These are phyloP conservation scores for Notiomystis cincta DNA, from an alignment of 2,113 vertebrate genomes.

Conservation along the genomic window DNA sequence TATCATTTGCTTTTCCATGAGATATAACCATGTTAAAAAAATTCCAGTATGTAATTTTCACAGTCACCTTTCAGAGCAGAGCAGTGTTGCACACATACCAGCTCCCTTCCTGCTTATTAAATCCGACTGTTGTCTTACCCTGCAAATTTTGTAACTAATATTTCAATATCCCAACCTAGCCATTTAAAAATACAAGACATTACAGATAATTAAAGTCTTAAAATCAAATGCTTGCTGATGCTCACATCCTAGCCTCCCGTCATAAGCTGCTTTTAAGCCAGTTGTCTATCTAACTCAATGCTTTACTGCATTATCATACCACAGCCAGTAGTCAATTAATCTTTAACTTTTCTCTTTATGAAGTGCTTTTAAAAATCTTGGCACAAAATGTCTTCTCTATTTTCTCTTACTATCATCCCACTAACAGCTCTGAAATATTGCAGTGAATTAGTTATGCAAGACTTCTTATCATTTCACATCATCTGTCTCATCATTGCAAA, in stretches of 20 bases:
- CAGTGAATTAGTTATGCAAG: constrained; percentile 51
- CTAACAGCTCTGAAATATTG: constrained; percentile 29
- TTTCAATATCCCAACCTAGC: background rate
- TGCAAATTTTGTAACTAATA: constrained; percentile 7
- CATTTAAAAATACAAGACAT: constrained; percentile 34
- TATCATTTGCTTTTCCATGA: background rate
- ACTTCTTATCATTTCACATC: constrained; percentile 22
- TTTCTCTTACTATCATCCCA: constrained; percentile 28
- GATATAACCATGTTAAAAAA: background rate
- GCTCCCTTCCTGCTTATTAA: constrained; percentile 16
- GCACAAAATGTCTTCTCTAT: constrained; percentile 8
- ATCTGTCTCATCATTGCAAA: constrained; percentile 18
- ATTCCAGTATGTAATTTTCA: background rate
- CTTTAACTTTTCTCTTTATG: constrained; percentile 35
- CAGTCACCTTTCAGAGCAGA: background rate
- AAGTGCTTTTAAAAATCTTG: constrained; percentile 28
- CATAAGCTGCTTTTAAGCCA: constrained; percentile 7
- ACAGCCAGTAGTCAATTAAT: constrained; percentile 33
- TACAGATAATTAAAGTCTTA: constrained; percentile 31
- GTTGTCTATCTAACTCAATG: constrained; percentile 8
- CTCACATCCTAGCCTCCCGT: background rate
- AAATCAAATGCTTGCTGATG: background rate
- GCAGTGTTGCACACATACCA: background rate
- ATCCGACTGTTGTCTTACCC: background rate
- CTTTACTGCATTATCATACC: constrained; percentile 18